A percentile compares a stretch with the other conserved stretches of the same genome.
These are phyloP conservation scores for Brachyopa scutellaris DNA, from an alignment of 2,888 invertebrate species.

Conservation along the genomic window DNA sequence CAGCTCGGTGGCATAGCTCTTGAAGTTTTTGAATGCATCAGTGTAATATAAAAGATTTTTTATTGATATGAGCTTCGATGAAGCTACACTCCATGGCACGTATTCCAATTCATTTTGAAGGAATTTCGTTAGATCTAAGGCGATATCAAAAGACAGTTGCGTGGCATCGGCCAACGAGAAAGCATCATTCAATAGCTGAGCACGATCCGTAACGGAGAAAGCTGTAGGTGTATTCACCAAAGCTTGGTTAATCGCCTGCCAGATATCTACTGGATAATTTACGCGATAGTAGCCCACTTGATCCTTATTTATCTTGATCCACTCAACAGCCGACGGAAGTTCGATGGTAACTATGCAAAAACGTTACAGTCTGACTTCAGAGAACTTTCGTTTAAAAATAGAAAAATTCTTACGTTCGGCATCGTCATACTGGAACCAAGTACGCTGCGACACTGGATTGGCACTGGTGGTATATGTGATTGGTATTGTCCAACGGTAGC, in stretches of 20 bases:
- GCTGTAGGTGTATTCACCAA: constrained; percentile 76
- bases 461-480: constrained; percentile 88
- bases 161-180: constrained; percentile 90
- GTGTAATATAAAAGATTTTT: constrained; percentile 84
- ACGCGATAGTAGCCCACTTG: constrained; percentile 95
- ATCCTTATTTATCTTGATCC: constrained; percentile 93
- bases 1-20: constrained; percentile 85
- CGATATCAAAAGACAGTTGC: constrained; percentile 85
- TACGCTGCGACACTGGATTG: constrained; percentile 78
- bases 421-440: constrained; percentile 80
- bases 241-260: constrained; percentile 83
- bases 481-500: constrained; percentile 94
- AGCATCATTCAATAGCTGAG: constrained; percentile 91
- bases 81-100: constrained; percentile 90
- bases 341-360: constrained; percentile 80
- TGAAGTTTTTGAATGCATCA: constrained; percentile 82
- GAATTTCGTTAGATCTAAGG: constrained; percentile 88
- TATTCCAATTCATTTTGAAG: constrained; percentile 86
- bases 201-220: constrained; percentile 87
- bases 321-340: constrained; percentile 82
- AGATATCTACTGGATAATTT: constrained; percentile 88
- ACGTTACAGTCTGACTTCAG: background rate
- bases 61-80: constrained; percentile 83
- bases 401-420: constrained; percentile 75
- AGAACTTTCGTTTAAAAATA: background rate